Conservation (phyloP, 2,797 vertebrate species). For the Cuniculus paca region DNA sequence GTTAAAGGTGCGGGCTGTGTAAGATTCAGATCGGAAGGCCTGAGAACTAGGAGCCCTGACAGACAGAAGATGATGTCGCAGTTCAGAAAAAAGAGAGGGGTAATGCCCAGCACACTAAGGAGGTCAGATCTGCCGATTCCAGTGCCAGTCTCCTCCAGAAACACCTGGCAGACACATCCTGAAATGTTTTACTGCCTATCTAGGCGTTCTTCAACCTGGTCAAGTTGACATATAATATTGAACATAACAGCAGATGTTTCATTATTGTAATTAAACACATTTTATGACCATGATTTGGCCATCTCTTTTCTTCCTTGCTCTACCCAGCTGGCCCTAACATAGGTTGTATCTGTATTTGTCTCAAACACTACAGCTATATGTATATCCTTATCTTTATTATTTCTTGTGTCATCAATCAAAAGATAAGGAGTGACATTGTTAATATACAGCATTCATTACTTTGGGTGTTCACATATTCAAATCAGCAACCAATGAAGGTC, state of each 20-base stretch:
- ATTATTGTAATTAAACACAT: neutral
- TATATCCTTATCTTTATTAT: neutral
- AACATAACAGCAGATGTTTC: neutral
- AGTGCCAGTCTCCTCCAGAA: neutral
- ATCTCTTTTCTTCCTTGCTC: neutral
- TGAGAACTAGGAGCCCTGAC: neutral
- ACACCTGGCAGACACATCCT: neutral
- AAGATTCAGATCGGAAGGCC: neutral
- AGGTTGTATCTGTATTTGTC: neutral
- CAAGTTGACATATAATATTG: neutral
- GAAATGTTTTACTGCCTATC: neutral
- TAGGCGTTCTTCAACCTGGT: neutral
- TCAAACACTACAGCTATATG: neutral
- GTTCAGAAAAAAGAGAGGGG: neutral
- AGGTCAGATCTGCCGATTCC: neutral
- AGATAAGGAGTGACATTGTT: neutral
- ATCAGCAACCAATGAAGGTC: neutral
- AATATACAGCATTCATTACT: neutral
- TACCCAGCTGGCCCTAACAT: neutral
- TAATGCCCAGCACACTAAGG: fast-evolving
- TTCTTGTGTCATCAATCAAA: neutral
- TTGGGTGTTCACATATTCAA: neutral
- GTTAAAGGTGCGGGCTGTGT: neutral
- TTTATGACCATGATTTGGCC: neutral
- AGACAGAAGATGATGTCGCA: neutral